Percentiles rank a stretch among this genome's conserved stretches.
These are phyloP conservation scores for Brenthis daphne DNA, from an alignment of 2,888 invertebrate genomes.

Conservation along the genomic window DNA sequence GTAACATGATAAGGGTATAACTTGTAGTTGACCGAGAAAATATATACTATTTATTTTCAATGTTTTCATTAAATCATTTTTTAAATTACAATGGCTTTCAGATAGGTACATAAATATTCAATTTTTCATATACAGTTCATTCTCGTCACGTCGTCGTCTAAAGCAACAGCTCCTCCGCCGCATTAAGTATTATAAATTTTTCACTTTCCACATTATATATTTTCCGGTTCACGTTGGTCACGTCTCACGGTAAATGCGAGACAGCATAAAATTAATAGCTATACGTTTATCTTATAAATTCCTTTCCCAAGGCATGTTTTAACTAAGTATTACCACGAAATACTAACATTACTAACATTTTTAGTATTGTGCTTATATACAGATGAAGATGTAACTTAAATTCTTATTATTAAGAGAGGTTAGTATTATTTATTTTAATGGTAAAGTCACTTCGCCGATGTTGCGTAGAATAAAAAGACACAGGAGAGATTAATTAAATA, in stretches of 20 bases:
- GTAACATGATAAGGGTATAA: no score
- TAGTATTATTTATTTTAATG: no score
- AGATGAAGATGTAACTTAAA: no score
- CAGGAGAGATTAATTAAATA: no score
- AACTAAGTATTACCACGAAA: neutral
- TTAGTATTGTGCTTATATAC: neutral
- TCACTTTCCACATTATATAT: slow-evolving; percentile 31
- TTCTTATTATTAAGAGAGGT: no score
- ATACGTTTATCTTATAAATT: slow-evolving; percentile 31
- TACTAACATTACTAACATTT: neutral
- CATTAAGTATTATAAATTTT: slow-evolving; percentile 37
- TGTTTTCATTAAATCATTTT: neutral
- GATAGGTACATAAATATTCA: neutral
- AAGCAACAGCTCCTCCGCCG: slow-evolving; percentile 17
- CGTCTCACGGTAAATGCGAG: slow-evolving; percentile 27
- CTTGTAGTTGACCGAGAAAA: no score
- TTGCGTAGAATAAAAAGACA: no score
- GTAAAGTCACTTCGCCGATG: no score
- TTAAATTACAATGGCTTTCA: neutral
- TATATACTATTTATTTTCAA: no score
- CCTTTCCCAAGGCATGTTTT: slow-evolving; percentile 8
- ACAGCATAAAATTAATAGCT: slow-evolving; percentile 31
- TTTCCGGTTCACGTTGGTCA: slow-evolving; percentile 32
- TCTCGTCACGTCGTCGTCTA: slow-evolving; percentile 16
- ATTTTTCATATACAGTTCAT: slow-evolving; percentile 9